Evolutionary conservation across 1,140 invertebrate species (phyloP).

Genomic region (Bombyx mori): ASM3026992v2 NC_085112.1:5911501-5912000

Average conservation of each 20-base stretch:
- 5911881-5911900: slow-evolving; percentile 61
- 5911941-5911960: slow-evolving; percentile 66
- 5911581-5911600: too few species aligned
- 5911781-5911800: slow-evolving; percentile 40
- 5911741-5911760: neutral
- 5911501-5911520: too few species aligned
- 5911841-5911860: slow-evolving; percentile 66
- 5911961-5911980: slow-evolving; percentile 61
- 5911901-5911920: slow-evolving; percentile 63
- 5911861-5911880: slow-evolving; percentile 67
- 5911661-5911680: too few species aligned
- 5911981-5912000: slow-evolving; percentile 64
- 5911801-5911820: slow-evolving; percentile 53
- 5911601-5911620: too few species aligned
- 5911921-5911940: slow-evolving; percentile 56
- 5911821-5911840: slow-evolving; percentile 48
- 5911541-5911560: too few species aligned
- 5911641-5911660: too few species aligned
- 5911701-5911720: too few species aligned
- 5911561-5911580: too few species aligned
- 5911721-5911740: too few species aligned
- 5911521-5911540: too few species aligned
- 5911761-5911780: slow-evolving; percentile 9
- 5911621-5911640: too few species aligned
- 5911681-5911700: too few species aligned